Evolutionary conservation across 2,797 vertebrate species (phyloP).

Genomic region (Chloroceryle inda): DNA sequence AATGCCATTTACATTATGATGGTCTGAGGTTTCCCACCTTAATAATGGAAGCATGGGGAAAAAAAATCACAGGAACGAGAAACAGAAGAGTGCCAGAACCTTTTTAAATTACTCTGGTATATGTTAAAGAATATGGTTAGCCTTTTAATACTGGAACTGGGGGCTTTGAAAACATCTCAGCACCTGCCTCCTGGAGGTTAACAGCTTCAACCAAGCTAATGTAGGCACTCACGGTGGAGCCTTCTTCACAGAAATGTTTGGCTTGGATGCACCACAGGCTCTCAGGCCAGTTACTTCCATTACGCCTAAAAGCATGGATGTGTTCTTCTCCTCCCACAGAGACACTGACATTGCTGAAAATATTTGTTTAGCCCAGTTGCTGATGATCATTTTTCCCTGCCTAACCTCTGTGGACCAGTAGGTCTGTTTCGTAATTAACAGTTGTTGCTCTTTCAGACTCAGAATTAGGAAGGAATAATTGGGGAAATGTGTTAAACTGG

Average conservation of each 20-base stretch:
- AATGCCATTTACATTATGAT: not conserved
- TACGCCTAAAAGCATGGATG: not conserved
- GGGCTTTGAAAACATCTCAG: not conserved
- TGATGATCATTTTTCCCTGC: not conserved
- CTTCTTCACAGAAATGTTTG: not conserved
- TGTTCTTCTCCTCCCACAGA: not conserved
- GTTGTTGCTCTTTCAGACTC: conserved; percentile 12
- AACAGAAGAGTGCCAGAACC: not conserved
- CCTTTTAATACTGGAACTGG: not conserved
- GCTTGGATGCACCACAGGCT: not conserved
- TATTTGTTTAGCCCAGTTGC: not conserved
- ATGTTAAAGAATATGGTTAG: not conserved
- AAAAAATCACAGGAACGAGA: not conserved
- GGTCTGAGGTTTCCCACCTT: not conserved
- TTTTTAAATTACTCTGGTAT: not conserved
- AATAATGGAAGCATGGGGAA: not conserved
- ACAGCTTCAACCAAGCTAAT: not conserved
- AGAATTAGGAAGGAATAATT: conserved; percentile 33
- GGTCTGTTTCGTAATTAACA: not conserved
- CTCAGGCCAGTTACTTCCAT: not conserved
- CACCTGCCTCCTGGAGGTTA: not conserved
- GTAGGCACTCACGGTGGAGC: not conserved
- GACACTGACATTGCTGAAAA: not conserved
- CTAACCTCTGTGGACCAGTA: not conserved
- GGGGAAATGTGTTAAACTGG: conserved; percentile 35